Evolutionary conservation across 1,140 invertebrate species (phyloP), one percentile per base, ranked within the genome.

Genomic region (Neodiprion lecontei): DNA sequence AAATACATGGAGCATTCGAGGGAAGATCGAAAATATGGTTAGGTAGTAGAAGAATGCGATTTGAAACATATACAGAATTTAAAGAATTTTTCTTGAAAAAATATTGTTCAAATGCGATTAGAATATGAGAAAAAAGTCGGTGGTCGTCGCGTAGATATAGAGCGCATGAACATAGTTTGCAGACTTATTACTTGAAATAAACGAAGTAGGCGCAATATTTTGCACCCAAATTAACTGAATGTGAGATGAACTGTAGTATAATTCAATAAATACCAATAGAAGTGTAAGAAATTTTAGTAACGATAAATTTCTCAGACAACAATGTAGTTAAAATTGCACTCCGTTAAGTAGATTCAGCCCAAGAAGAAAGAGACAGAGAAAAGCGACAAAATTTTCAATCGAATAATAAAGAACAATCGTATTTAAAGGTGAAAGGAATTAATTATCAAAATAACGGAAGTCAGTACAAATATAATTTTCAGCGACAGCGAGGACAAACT

Each of bases 221-320:
- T 21, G 17, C 0, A 21, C 17, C 17, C 17, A 21, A 21, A 21
- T 21, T 75, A 14, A 49, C 47, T 23, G 66, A 28, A 49, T 75
- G 71, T 68, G 72, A 78, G 47, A 70, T 71, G 11, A 73, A 75
- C 61, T 78, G 68, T 74, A 68, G 67, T 50, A 73, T 77, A 17
- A 50, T 77, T 7, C 71, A 77, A 65, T 74, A 77, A 70, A 53
- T 77, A 23, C 76, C 76, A 66, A 67, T 17, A 14, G 23, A 66
- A 17, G 65, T 78, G 11, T 65, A 70, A 21, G 66, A 75, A 75
- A 1, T 48, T 48, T 67, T 78, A 21, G 74, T 67, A 5, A 12
- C 74, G 2, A 61, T 78, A 28, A 67, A 75, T 68, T 75, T 49
- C 71, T n/a, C 21, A 7, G 53, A 72, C 28, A 47, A 61, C 10